Evolutionary conservation across 2,797 vertebrate species (phyloP), one percentile per base, ranked within the genome.

Genomic region (Crossoptilon crossoptilon): DNA sequence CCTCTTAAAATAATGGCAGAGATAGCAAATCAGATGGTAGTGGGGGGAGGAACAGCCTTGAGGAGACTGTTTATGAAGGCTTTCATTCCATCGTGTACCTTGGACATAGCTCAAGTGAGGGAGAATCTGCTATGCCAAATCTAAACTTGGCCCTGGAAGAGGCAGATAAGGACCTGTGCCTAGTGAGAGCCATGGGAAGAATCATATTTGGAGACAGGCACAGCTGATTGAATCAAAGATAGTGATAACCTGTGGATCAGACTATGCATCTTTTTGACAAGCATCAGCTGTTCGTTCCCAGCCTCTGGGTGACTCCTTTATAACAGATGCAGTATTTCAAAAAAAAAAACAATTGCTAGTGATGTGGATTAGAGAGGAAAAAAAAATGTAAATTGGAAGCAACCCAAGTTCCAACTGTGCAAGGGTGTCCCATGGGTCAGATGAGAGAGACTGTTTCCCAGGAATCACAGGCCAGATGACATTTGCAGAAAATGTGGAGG

Each of bases 81-180:
- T 96, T 94, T 96, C 85, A 92, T 96, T 96, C 95, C 94, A 86
- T 94, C 96, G 84, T 96, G 94, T 95, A 94, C 90, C 94, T 96
- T 96, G 95, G 95, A 95, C 83, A 93, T 95, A 94, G 91, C 93
- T 96, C 96, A 96, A 94, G 91, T 60, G 85, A 96, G 93, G 87
- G 73, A 96, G 87, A 96, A 90, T 92, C 94, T 94, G 88, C 93
- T 92, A 64, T 96, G 96, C 96, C 95, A 96, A 92, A 94, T 94
- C 93, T 95, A 93, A 94, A 95, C 94, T 96, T 96, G 96, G 96
- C 95, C 93, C 95, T 94, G 94, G 91, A 81, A 91, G 88, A 93
- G 74, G 94, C 91, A 96, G 91, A 96, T 96, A 96, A 96, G 93
- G 88, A 95, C 93, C 93, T 76, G 77, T 93, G 94, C 93, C 95